phyloP scores from a whole-genome alignment of 2,113 vertebrate species.

The Apeltes quadracus region DNA sequence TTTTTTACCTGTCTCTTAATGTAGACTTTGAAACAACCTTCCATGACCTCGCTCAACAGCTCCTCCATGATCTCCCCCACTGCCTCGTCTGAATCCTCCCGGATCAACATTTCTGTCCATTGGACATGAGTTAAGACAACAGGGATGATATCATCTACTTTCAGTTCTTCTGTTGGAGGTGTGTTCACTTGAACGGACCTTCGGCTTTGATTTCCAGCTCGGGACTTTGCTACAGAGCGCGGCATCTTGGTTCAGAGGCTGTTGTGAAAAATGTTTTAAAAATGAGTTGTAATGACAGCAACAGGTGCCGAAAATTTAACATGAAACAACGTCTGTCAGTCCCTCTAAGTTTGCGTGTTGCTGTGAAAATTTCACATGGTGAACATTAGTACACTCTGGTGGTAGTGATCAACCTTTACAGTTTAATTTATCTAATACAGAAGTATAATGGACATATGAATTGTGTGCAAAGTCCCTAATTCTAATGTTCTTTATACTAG shows the following conservation, averaged over 20 bases:
- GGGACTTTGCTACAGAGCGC: slow-evolving; percentile 68
- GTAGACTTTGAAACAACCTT: slow-evolving; percentile 63
- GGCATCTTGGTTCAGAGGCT: slow-evolving; percentile 59
- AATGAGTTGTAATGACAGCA: too few species aligned
- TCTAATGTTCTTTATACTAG: background rate
- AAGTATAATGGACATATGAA: background rate
- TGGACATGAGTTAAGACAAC: slow-evolving; percentile 70
- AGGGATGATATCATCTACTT: slow-evolving; percentile 57
- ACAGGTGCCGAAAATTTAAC: too few species aligned
- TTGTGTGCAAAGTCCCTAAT: too few species aligned
- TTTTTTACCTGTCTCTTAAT: slow-evolving; percentile 78
- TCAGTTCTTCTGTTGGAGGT: slow-evolving; percentile 29
- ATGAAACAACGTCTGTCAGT: background rate
- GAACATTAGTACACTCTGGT: slow-evolving; percentile 13
- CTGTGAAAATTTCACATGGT: background rate
- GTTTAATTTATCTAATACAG: background rate
- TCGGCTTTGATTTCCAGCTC: slow-evolving; percentile 61
- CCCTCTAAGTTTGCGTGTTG: background rate
- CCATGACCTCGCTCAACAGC: slow-evolving; percentile 74
- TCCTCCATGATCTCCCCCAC: slow-evolving; percentile 77
- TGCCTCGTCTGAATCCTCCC: slow-evolving; percentile 76
- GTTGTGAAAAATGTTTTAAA: background rate
- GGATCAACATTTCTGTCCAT: slow-evolving; percentile 70
- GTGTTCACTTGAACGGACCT: slow-evolving; percentile 19
- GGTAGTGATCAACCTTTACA: background rate